phyloP scores from a whole-genome alignment of 2,888 invertebrate genomes.

The Acleris emargana region DNA sequence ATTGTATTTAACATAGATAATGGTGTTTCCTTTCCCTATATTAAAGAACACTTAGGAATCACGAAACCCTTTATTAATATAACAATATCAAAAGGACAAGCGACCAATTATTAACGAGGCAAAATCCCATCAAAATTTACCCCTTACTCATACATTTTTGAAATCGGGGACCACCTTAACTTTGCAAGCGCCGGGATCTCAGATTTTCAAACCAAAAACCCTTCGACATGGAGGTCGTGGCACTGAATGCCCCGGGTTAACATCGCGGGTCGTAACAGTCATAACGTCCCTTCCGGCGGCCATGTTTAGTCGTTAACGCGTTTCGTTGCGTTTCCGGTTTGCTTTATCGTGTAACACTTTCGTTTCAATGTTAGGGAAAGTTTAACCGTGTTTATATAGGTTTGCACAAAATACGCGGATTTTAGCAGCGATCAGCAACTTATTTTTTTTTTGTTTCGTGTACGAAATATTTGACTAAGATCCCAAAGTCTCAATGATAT shows the following conservation, averaged over 20 bases:
- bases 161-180: conserved; percentile 53
- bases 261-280: conserved; percentile 39
- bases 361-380: conserved; percentile 40
- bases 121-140: conserved; percentile 29
- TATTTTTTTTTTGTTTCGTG: no score
- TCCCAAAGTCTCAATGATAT: not conserved
- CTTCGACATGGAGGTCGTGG: no score
- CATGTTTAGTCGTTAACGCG: conserved; percentile 70
- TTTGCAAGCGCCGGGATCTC: no score
- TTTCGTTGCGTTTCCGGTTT: conserved; percentile 66
- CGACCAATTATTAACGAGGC: conserved; percentile 21
- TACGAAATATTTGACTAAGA: no score
- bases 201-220: no score
- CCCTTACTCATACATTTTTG: conserved; percentile 47
- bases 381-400: conserved; percentile 6
- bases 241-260: conserved; percentile 49
- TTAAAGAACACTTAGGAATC: no score
- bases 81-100: conserved; percentile 1
- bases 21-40: no score
- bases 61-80: not conserved
- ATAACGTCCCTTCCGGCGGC: conserved; percentile 67
- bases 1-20: no score
- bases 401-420: not conserved
- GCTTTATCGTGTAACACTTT: conserved; percentile 57
- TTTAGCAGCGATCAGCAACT: not conserved